phyloP scores from a whole-genome alignment of 1,140 invertebrate species.

The Drosophila lowei region DNA sequence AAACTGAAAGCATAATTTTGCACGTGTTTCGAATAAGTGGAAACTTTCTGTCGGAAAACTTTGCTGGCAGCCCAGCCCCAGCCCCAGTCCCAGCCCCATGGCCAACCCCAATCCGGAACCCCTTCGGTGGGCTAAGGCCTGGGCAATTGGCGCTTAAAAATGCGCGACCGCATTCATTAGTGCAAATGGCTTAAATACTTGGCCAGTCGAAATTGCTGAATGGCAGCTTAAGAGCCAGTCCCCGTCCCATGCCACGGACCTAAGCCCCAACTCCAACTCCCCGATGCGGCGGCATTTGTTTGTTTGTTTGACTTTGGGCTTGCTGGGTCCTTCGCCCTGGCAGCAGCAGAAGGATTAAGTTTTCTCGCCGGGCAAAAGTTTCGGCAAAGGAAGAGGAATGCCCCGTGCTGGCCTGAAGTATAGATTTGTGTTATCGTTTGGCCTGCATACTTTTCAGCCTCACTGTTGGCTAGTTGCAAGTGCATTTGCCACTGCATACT shows the following conservation, averaged over 20 bases:
- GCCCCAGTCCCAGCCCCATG: background rate
- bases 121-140: background rate
- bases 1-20: slow-evolving; percentile 72
- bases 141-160: slow-evolving; percentile 60
- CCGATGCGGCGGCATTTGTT: slow-evolving; percentile 45
- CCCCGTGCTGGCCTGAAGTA: background rate
- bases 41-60: slow-evolving; percentile 54
- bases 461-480: slow-evolving; percentile 39
- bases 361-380: slow-evolving; percentile 51
- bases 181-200: slow-evolving; percentile 81
- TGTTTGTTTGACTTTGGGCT: slow-evolving; percentile 78
- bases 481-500: slow-evolving; percentile 69
- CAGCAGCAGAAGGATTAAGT: slow-evolving; percentile 60
- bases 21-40: slow-evolving; percentile 79
- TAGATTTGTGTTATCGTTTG: slow-evolving; percentile 25
- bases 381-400: slow-evolving; percentile 7
- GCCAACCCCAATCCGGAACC: background rate
- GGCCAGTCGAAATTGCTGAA: slow-evolving; percentile 62
- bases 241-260: background rate
- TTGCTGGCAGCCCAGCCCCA: slow-evolving; percentile 11
- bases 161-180: slow-evolving; percentile 82
- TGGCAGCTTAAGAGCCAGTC: slow-evolving; percentile 59
- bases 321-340: background rate
- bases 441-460: slow-evolving; percentile 36
- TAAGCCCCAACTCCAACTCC: slow-evolving; percentile 1